Conservation (phyloP, 2,888 invertebrate genomes). For the Epiblema foenella region DNA sequence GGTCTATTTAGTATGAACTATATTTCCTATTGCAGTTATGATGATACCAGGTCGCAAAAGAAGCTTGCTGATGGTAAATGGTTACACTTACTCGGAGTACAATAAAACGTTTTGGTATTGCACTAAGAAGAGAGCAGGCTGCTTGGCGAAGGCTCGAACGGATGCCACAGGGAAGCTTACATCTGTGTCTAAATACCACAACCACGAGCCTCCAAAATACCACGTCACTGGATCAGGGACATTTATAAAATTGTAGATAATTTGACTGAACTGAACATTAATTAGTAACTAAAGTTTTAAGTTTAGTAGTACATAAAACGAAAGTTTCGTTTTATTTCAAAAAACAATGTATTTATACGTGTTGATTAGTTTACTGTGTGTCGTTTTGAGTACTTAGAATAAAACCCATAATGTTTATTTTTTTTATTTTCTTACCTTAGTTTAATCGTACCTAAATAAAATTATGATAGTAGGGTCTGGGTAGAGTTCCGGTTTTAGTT, state of each 20-base stretch:
- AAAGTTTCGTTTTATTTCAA: not conserved
- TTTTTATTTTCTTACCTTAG: not conserved
- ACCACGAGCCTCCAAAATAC: slow-evolving; percentile 58
- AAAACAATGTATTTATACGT: not conserved
- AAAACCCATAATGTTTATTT: not conserved
- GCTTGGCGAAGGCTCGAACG: slow-evolving; percentile 58
- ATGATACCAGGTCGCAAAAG: slow-evolving; percentile 58
- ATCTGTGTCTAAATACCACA: slow-evolving; percentile 54
- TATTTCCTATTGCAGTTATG: slow-evolving; percentile 51
- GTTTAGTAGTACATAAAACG: too few species aligned
- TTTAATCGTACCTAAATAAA: not conserved
- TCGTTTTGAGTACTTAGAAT: not conserved
- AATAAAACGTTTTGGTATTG: slow-evolving; percentile 64
- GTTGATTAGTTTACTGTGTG: not conserved
- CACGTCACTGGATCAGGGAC: slow-evolving; percentile 52
- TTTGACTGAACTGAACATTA: too few species aligned
- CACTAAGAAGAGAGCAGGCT: slow-evolving; percentile 59
- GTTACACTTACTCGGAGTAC: slow-evolving; percentile 63
- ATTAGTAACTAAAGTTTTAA: too few species aligned
- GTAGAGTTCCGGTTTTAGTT: not conserved
- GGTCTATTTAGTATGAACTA: not conserved
- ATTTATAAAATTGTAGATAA: slow-evolving; percentile 52
- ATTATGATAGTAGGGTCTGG: not conserved
- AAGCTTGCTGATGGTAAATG: slow-evolving; percentile 63
- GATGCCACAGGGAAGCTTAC: slow-evolving; percentile 49